These are phyloP conservation scores for Platygyra sinensis DNA, from an alignment of 64 coral and sea anemone species.

Conservation along the genomic window DNA sequence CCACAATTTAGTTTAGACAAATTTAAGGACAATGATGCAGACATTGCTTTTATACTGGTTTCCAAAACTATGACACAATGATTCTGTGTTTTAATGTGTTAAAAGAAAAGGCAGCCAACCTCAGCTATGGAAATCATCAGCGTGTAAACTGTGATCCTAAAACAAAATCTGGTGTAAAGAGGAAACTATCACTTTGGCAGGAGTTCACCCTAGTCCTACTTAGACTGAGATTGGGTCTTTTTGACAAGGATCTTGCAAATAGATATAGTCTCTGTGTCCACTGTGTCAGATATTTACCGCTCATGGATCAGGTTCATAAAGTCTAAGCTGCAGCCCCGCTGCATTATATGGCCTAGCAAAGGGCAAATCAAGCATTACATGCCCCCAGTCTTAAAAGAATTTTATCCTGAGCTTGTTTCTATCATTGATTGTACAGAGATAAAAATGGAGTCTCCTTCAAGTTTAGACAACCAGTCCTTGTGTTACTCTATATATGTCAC, in stretches of 20 bases:
- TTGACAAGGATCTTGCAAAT: constrained; percentile 50
- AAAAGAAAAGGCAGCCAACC: constrained; percentile 35
- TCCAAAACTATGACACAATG: constrained; percentile 46
- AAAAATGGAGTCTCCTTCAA: background rate
- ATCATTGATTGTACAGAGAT: no score
- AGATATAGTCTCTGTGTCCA: constrained; percentile 52
- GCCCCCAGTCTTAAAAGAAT: constrained; percentile 18
- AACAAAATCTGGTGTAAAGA: constrained; percentile 42
- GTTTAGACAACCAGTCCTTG: constrained; percentile 38
- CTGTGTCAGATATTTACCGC: constrained; percentile 44
- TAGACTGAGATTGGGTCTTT: constrained; percentile 47
- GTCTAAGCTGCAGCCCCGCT: constrained; percentile 16
- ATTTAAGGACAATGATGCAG: constrained; percentile 13
- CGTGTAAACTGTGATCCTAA: constrained; percentile 9
- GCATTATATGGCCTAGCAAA: constrained; percentile 62
- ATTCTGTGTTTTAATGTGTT: constrained; percentile 45
- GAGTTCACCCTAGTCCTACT: constrained; percentile 31
- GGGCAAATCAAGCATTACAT: constrained; percentile 41
- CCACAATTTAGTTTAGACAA: constrained; percentile 3
- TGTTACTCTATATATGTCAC: constrained; percentile 28
- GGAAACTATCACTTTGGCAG: constrained; percentile 48
- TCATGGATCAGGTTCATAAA: constrained; percentile 56
- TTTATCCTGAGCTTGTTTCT: background rate
- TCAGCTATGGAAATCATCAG: constrained; percentile 29
- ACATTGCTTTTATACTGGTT: constrained; percentile 52